Evolutionary conservation across 2,113 vertebrate species (phyloP).

Genomic region (Callionymus lyra): DNA sequence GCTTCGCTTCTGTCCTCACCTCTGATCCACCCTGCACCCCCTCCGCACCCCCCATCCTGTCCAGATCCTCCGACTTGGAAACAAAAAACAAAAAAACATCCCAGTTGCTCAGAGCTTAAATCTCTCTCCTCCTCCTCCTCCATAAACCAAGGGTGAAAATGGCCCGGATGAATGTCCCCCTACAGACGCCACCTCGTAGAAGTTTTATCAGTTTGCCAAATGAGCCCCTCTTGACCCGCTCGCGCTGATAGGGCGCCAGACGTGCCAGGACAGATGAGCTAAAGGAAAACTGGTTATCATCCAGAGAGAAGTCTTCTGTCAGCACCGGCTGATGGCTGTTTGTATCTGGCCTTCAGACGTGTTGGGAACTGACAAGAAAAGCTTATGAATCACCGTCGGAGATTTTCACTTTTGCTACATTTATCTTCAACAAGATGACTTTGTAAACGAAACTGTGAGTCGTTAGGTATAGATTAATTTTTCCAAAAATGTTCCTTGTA

Average conservation of each 20-base stretch:
- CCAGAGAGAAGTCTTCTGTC: conserved; percentile 20
- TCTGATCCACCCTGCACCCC: conserved; percentile 25
- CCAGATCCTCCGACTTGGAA: not conserved
- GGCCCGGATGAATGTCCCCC: conserved; percentile 19
- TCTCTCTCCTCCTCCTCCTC: conserved; percentile 1
- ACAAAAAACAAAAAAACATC: conserved; percentile 15
- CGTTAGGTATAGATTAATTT: too few relatives aligned
- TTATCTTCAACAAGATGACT: too few relatives aligned
- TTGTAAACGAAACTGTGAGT: too few relatives aligned
- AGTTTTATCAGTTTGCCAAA: conserved; percentile 18
- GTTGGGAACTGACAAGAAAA: too few relatives aligned
- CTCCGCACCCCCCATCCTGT: conserved; percentile 7
- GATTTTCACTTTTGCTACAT: too few relatives aligned
- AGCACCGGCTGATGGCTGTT: conserved; percentile 39
- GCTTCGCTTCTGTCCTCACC: conserved; percentile 60
- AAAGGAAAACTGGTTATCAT: conserved; percentile 12
- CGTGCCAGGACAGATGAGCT: conserved; percentile 44
- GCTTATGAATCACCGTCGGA: too few relatives aligned
- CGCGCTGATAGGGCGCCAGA: conserved; percentile 6
- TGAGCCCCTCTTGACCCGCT: conserved; percentile 10
- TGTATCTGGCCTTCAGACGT: too few relatives aligned
- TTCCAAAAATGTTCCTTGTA: too few relatives aligned
- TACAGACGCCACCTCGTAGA: conserved; percentile 19
- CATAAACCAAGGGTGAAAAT: conserved; percentile 35
- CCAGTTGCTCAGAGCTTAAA: conserved; percentile 8